A percentile compares a stretch with the other conserved stretches of the same genome.
phyloP scores from a whole-genome alignment of 1,140 invertebrate species.

The Phortica variegata region DNA sequence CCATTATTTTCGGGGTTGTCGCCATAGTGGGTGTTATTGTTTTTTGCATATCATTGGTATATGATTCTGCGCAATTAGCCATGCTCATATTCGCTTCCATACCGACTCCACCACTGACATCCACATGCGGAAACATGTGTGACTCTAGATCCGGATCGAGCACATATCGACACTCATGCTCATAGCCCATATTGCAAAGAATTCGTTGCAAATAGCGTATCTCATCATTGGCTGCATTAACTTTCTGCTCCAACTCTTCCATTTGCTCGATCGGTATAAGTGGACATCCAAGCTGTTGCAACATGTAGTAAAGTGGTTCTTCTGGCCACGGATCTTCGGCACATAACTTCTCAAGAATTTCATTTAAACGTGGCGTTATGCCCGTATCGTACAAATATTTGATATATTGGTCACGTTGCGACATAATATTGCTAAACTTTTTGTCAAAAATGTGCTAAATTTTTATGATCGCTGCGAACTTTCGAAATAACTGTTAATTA shows the following conservation, averaged over 20 bases:
- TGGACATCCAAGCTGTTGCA: slow-evolving; percentile 26
- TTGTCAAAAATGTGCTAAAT: too few relatives aligned
- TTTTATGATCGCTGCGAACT: too few relatives aligned
- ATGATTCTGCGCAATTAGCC: background rate
- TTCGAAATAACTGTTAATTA: too few relatives aligned
- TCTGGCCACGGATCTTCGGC: slow-evolving; percentile 19
- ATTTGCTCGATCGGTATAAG: slow-evolving; percentile 38
- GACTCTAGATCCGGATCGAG: too few relatives aligned
- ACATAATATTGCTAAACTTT: too few relatives aligned
- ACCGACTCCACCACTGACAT: slow-evolving; percentile 14
- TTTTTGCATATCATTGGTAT: background rate
- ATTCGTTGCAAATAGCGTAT: slow-evolving; percentile 31
- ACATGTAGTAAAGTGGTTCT: slow-evolving; percentile 29
- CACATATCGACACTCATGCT: slow-evolving; percentile 29
- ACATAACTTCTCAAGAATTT: slow-evolving; percentile 26
- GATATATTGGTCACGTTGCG: slow-evolving; percentile 23
- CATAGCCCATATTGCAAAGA: slow-evolving; percentile 22
- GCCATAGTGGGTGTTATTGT: background rate
- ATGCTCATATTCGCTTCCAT: slow-evolving; percentile 1
- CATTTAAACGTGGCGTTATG: slow-evolving; percentile 22
- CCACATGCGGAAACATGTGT: too few relatives aligned
- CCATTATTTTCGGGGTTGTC: background rate
- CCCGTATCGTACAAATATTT: slow-evolving; percentile 21
- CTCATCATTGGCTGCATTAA: slow-evolving; percentile 33
- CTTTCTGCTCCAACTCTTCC: slow-evolving; percentile 35